Percentiles rank a stretch among this genome's conserved stretches.
phyloP scores from a whole-genome alignment of 2,113 vertebrate species.

The Tetraodon nigroviridis region DNA sequence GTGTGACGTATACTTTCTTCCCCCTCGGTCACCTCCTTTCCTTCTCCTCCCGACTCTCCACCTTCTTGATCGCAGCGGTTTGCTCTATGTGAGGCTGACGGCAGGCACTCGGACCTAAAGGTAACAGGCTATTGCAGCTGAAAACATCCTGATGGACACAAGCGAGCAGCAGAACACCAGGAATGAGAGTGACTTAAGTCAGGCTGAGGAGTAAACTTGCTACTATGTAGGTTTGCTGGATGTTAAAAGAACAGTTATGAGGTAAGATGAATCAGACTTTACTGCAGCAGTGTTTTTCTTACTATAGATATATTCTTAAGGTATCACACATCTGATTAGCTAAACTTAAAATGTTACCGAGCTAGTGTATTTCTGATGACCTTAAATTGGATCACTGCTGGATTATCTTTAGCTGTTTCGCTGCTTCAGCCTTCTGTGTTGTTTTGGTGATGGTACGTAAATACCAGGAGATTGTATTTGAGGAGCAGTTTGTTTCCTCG shows the following conservation, averaged over 20 bases:
- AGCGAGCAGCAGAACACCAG: constrained; percentile 10
- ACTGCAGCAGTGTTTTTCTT: neutral
- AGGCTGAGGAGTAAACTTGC: constrained; percentile 6
- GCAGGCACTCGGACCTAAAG: constrained; percentile 23
- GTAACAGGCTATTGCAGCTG: constrained; percentile 39
- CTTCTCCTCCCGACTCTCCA: constrained; percentile 1
- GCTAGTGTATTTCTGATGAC: neutral
- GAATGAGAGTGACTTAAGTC: constrained; percentile 15
- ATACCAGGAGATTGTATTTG: neutral
- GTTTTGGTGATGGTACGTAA: neutral
- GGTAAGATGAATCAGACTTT: constrained; percentile 42
- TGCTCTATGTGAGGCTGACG: constrained; percentile 27
- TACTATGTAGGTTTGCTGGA: constrained; percentile 21
- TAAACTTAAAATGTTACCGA: neutral
- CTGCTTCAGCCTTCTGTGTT: constrained; percentile 34
- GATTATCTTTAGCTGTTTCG: constrained; percentile 9
- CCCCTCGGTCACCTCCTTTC: constrained; percentile 14
- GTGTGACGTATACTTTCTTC: constrained; percentile 24
- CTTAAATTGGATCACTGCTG: neutral
- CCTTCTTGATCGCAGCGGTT: constrained; percentile 33
- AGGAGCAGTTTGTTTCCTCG: neutral
- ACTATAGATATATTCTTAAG: neutral
- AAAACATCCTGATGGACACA: constrained; percentile 1
- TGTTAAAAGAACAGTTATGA: constrained; percentile 23
- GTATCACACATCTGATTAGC: neutral